Base-by-base conservation (phyloP, 2,888 invertebrate genomes). In the Cheilosia pagana region DNA sequence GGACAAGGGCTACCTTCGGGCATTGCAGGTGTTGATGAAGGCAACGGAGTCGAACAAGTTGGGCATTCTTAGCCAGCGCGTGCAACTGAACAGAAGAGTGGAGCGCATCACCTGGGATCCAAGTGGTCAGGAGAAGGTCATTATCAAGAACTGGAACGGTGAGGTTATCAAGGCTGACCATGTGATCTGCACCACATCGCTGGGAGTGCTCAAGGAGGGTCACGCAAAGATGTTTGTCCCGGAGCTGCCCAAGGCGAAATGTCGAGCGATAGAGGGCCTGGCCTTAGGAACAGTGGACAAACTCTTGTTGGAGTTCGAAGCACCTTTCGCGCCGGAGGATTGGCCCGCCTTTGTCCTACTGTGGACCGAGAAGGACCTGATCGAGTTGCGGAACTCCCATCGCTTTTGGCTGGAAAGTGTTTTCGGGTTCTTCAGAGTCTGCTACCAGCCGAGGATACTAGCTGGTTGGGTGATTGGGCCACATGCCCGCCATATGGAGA, bases 401-500 rank as follows among this genome's bases (percentile, higher is more conserved):
- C 81, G 89, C 48, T 92, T 91, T 53, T 96, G 96, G 96, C 90
- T 94, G 55, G 93, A 93, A 87, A 93, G 94, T 85, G 92, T 96
- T 10, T 94, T 94, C 88, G 94, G 94, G 45, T 95, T 96, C 90
- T 94, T 94, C 88, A 92, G 93, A 3, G 93, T 95, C 16, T 93
- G 94, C 76, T 92, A 93, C 87, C 94, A 95, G 88, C 94, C 95
- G 0, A 93, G 92, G 57, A 90, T 95, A n/a, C 90, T 96, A 21
- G 93, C 94, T 87, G 95, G 94, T 0, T 96, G 96, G 95, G 91
- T 95, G 16, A 93, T 93, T 31, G 95, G 96, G 0, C 90, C 92
- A 31, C 93, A 93, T 87, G 94, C 95, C 0, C 92, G 92, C 76
- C 90, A 93, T 81, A 93, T 95, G 90, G 96, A 96, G 90, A 89